Evolutionary conservation across 2,797 vertebrate species (phyloP), one percentile per base, ranked within the genome.

Genomic region (Phrynocephalus forsythii): DNA sequence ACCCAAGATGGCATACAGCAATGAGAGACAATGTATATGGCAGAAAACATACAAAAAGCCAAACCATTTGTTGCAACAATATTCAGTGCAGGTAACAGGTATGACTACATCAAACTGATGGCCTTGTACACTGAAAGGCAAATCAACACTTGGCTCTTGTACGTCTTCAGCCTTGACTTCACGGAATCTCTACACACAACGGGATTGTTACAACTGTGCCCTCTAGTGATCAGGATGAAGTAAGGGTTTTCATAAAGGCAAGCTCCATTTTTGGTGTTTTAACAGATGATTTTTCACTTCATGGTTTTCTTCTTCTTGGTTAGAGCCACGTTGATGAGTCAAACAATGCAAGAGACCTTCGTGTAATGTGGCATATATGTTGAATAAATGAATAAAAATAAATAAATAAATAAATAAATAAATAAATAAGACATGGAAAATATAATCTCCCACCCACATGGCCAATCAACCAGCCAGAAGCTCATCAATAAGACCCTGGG

Each of bases 101-200:
- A 66, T 30, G 16, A 71, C 81, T 26, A 20, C 79, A 91, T 26
- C 60, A 87, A 87, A 91, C 91, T n/a, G 13, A 72, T 72, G 85
- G n/a, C 26, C 68, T 93, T 91, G 60, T 20, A 44, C 30, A 50
- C 79, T 24, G 56, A 85, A 73, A 69, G 80, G 11, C 33, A 56
- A 73, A 22, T 87, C 20, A 13, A 0, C 0, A 38, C 22, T 44
- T 26, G 16, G 68, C 15, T 63, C 50, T 8, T 33, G 76, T 60
- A 66, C 20, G n/a, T 75, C 77, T 75, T 30, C 24, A n/a, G 6
- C 48, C n/a, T 63, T 44, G 38, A 44, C 38, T 11, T 44, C 56
- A 60, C 44, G 24, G 48, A 44, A 77, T 60, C 56, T 26, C 38
- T 33, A 50, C 63, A 50, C 63, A 30, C 66, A 56, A 33, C 4